Percentiles rank a stretch among this genome's conserved stretches.
phyloP scores from a whole-genome alignment of 2,888 invertebrate species.

The Lepidocyrtoides sp. region DNA sequence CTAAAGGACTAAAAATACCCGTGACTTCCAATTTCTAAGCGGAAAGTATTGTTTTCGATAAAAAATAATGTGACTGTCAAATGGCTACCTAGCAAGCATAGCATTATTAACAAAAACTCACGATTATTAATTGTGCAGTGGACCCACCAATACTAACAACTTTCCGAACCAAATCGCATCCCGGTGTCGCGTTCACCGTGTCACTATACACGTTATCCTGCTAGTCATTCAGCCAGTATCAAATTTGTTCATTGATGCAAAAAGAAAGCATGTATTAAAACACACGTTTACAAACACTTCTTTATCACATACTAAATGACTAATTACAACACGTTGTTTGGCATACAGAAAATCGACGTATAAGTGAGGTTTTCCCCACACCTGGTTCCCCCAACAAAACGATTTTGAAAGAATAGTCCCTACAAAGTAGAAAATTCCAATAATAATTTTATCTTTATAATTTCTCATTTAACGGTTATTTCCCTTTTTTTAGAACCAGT shows the following conservation, averaged over 20 bases:
- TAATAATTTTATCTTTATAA: too few relatives aligned
- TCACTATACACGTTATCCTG: slow-evolving; percentile 83
- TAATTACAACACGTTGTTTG: background rate
- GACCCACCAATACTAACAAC: slow-evolving; percentile 83
- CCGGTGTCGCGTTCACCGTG: slow-evolving; percentile 82
- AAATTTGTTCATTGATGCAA: background rate
- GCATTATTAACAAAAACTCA: slow-evolving; percentile 66
- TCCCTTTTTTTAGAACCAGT: too few relatives aligned
- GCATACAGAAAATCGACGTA: slow-evolving; percentile 83
- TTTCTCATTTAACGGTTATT: too few relatives aligned
- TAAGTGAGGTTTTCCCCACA: slow-evolving; percentile 83
- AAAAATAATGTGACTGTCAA: too few relatives aligned
- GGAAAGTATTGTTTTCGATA: background rate
- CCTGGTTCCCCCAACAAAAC: slow-evolving; percentile 83
- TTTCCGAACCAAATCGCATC: slow-evolving; percentile 84
- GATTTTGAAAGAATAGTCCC: slow-evolving; percentile 84
- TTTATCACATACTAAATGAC: too few relatives aligned
- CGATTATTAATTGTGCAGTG: slow-evolving; percentile 82
- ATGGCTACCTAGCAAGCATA: too few relatives aligned
- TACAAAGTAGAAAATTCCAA: slow-evolving; percentile 25
- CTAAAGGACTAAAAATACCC: background rate
- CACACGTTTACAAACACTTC: background rate
- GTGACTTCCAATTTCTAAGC: background rate
- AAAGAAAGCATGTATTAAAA: slow-evolving; percentile 21
- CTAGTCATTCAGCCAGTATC: background rate